Conservation (phyloP, 2,888 invertebrate species). For the Leptopilina syphax region DNA sequence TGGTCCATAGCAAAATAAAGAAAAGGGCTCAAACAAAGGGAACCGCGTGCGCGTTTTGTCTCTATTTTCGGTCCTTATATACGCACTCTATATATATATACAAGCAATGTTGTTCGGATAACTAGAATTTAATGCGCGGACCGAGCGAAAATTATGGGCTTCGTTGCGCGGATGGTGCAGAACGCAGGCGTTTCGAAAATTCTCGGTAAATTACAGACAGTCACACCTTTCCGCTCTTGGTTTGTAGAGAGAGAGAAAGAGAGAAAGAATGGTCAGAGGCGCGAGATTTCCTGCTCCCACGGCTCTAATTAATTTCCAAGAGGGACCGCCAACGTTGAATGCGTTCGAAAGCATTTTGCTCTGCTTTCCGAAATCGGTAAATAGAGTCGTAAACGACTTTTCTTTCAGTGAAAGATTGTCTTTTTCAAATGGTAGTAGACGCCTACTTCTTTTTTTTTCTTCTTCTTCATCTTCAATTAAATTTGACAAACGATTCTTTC, state of each 20-base stretch:
- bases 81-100: not conserved
- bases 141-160: conserved; percentile 62
- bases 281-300: conserved; percentile 51
- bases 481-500: conserved; percentile 34
- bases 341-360: conserved; percentile 42
- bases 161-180: conserved; percentile 48
- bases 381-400: conserved; percentile 37
- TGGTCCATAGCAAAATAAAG: conserved; percentile 1
- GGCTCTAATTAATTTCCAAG: conserved; percentile 58
- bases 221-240: conserved; percentile 60
- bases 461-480: conserved; percentile 16
- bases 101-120: conserved; percentile 50
- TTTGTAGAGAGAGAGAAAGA: not conserved
- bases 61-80: conserved; percentile 52
- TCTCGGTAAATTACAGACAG: conserved; percentile 61
- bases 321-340: conserved; percentile 56
- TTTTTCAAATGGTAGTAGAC: not conserved
- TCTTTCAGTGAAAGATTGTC: conserved; percentile 8
- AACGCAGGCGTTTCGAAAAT: conserved; percentile 54
- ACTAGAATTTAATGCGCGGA: conserved; percentile 68
- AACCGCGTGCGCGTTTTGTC: conserved; percentile 43
- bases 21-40: conserved; percentile 46
- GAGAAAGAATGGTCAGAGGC: conserved; percentile 41
- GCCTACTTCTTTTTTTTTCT: not conserved
- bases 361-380: conserved; percentile 37